Percentiles rank a stretch among this genome's conserved stretches.
phyloP scores from a whole-genome alignment of 2,797 vertebrate genomes.

The Enteromius thamalakanensis region DNA sequence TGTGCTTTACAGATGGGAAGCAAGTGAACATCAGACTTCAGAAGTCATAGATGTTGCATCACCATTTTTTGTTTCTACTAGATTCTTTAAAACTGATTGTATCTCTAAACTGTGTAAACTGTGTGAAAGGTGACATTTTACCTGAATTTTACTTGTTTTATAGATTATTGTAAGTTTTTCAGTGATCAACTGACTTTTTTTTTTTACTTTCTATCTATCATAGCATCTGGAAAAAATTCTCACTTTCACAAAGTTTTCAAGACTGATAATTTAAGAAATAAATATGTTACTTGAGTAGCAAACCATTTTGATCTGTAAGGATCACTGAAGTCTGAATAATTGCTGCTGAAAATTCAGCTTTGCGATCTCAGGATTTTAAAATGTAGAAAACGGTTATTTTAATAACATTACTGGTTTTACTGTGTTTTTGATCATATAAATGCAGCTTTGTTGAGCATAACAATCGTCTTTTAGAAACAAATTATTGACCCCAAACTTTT shows the following conservation, averaged over 20 bases:
- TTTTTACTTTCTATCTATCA: not conserved
- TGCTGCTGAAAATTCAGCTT: not conserved
- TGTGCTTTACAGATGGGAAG: not conserved
- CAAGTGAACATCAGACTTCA: not conserved
- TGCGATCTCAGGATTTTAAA: not conserved
- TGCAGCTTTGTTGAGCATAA: not conserved
- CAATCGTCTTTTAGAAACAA: not conserved
- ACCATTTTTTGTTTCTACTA: not conserved
- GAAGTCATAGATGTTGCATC: not conserved
- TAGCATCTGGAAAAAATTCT: not conserved
- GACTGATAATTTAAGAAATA: not conserved
- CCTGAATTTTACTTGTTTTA: not conserved
- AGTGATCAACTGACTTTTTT: not conserved
- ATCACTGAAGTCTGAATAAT: not conserved
- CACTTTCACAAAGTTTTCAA: not conserved
- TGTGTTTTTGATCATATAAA: not conserved
- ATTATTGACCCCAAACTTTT: not conserved
- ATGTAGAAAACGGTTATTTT: not conserved
- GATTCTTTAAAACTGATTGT: not conserved
- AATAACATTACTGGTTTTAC: not conserved
- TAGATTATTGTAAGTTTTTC: not conserved
- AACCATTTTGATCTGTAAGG: not conserved
- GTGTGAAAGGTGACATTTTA: not conserved
- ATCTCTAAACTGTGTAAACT: not conserved
- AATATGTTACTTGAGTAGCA: not conserved